Evolutionary conservation across 2,888 invertebrate genomes (phyloP).

Genomic region (Acanthosepion lycidas): DNA sequence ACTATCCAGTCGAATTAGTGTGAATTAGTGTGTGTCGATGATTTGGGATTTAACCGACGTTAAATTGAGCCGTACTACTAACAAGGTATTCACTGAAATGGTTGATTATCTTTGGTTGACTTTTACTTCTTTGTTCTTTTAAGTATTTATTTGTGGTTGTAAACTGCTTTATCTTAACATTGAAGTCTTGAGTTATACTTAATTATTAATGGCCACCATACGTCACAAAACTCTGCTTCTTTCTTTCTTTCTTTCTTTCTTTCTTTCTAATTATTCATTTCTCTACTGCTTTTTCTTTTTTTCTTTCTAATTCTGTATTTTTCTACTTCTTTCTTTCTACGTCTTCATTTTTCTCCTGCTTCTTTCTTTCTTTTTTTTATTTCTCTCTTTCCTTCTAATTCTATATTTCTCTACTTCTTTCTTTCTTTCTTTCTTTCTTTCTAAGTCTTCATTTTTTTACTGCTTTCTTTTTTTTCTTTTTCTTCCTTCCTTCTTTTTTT

Average conservation of each 20-base stretch:
- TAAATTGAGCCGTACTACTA: not conserved
- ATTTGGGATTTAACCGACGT: not conserved
- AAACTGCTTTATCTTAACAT: no score
- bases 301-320: not conserved
- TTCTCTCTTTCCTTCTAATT: not conserved
- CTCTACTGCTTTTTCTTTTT: not conserved
- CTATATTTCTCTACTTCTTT: not conserved
- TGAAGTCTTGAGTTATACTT: no score
- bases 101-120: no score
- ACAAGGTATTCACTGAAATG: no score
- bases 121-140: no score
- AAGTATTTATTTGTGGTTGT: no score
- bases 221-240: not conserved
- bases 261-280: not conserved
- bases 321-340: not conserved
- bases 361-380: not conserved
- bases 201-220: no score
- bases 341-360: not conserved
- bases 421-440: not conserved
- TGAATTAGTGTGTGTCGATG: no score
- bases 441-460: not conserved
- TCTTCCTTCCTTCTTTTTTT: no score
- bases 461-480: no score
- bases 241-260: not conserved
- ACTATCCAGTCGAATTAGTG: no score